A percentile compares a stretch with the other conserved stretches of the same genome.
These are phyloP conservation scores for Neocrepidodera transversa DNA, from an alignment of 2,888 invertebrate genomes.

Conservation along the genomic window DNA sequence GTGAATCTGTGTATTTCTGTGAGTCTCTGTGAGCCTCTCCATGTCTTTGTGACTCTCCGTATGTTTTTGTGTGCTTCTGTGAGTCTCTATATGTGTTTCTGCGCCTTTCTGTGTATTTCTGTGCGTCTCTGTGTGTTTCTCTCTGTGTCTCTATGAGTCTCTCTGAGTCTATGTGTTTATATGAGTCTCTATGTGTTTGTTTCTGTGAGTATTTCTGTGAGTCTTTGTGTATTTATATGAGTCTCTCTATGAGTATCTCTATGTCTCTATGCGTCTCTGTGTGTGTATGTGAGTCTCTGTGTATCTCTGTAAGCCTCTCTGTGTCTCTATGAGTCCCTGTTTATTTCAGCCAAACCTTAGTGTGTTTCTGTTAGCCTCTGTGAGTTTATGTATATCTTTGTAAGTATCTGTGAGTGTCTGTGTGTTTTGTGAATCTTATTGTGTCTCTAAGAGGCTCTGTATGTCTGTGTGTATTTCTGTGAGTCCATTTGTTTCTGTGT, in stretches of 20 bases:
- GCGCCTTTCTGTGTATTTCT: neutral
- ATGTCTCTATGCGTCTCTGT: neutral
- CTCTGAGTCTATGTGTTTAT: neutral
- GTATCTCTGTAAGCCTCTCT: neutral
- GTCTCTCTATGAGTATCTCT: neutral
- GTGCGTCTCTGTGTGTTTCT: neutral
- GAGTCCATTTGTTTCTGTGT: neutral
- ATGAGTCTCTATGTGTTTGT: neutral
- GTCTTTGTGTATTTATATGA: neutral
- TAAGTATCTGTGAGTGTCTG: neutral
- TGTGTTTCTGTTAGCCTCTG: neutral
- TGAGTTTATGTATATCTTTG: neutral
- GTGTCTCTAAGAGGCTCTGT: neutral
- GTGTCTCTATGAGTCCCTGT: neutral
- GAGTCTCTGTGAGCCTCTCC: neutral
- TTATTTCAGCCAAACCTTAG: too few species aligned
- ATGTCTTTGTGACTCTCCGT: neutral
- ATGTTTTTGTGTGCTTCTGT: neutral
- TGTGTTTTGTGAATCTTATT: neutral
- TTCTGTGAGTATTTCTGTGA: neutral
- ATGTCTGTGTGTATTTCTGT: neutral
- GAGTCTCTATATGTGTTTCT: neutral
- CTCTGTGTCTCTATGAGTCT: neutral
- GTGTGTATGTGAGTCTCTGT: neutral
- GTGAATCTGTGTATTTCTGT: neutral